Evolutionary conservation across 2,113 vertebrate species (phyloP), one percentile per base, ranked within the genome.

Genomic region (Indri indri): DNA sequence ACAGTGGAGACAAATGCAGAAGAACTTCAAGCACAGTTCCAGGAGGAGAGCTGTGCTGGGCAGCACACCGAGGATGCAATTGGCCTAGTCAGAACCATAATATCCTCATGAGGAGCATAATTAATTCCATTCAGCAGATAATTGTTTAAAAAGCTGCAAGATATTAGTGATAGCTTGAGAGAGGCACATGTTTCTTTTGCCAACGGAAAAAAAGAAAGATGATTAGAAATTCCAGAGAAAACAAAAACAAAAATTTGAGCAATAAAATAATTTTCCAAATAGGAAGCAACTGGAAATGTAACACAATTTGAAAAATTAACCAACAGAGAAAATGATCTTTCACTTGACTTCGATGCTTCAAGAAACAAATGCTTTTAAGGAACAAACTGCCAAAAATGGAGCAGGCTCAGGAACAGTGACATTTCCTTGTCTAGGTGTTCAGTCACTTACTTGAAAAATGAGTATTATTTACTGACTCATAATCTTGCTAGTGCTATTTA

Each of bases 31-130:
- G 8, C 30, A 54, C 0, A 63, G 2, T 61, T 89, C 9, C 6
- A 40, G 32, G 32, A 23, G 18, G 25, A 81, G 10, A 70, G 11
- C 2, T 11, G 5, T 34, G 20, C 2, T 8, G 9, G 32, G 25
- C 20, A 73, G 16, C 25, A 37, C 6, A 34, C 34, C 17, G 8
- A 13, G 34, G 68, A 14, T 32, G 25, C 1, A 22, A 4, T 5
- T 0, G 0, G 6, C 32, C 17, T 2, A 13, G 1, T 8, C 2
- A 13, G 8, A 34, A 32, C 22, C 45, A 3, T 5, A 3, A 89
- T 5, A 32, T 17, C 57, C 34, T 54, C 14, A 12, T 3, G 1
- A 59, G 50, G 50, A 88, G 54, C 20, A 13, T 25, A 47, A 42
- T 7, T 5, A 11, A 82, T 74, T 79, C 54, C 18, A 83, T n/a